Base-by-base conservation (phyloP, 2,888 invertebrate genomes). In the Megastigmus dorsalis region DNA sequence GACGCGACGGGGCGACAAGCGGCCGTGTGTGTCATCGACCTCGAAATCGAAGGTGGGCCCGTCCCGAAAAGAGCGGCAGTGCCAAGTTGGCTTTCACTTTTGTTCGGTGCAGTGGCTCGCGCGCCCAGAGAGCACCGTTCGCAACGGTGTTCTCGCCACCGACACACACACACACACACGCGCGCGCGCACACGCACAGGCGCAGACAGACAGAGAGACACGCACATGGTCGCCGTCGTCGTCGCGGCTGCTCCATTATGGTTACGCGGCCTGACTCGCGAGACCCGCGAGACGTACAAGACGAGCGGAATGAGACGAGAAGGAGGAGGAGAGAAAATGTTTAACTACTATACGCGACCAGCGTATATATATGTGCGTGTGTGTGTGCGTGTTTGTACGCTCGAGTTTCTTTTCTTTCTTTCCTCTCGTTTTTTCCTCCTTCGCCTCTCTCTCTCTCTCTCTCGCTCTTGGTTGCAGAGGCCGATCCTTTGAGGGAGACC, bases 71-170 rank as follows among this genome's bases (percentile, higher is more conserved):
- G n/a, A n/a, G 80, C 81, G 76, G 78, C 80, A 76, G 74, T 77
- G 79, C 80, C 82, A 81, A 82, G 78, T 76, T 82, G 80, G 83
- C 85, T 85, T 86, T 86, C 86, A 85, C 85, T 86, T 84, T 84
- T 84, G 80, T 82, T 80, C 78, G 50, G 23, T 50, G 67, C 52
- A 63, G 54, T 45, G n/a, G n/a, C n/a, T 20, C 38, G 50, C 45
- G 54, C 45, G 63, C 55, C 26, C 15, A 41, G 26, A 60, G 41
- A 48, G 73, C 68, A 74, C 74, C 74, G 74, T 74, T 74, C 62
- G 38, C 38, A 74, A 68, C 73, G 73, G 73, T 68, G 33, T 55
- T 48, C n/a, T n/a, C 38, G 43, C 65, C 59, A 45, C n/a, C n/a
- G n/a, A n/a, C n/a, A n/a, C n/a, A n/a, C n/a, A n/a, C n/a, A 4